Percentiles rank a stretch among this genome's conserved stretches.
Evolutionary conservation across 2,888 invertebrate species (phyloP).

Genomic region (Colletes collaris): DNA sequence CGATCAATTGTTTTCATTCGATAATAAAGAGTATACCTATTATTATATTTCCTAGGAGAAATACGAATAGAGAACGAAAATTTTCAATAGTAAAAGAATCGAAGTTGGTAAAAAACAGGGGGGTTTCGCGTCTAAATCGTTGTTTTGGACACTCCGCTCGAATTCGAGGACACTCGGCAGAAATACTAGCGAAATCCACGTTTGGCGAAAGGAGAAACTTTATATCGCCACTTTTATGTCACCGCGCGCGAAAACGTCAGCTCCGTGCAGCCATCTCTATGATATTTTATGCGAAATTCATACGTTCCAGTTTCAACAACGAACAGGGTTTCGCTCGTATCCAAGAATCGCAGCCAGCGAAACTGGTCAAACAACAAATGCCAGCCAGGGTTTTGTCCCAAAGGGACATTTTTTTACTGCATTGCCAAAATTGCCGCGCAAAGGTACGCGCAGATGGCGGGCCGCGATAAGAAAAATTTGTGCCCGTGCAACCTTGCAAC

Average conservation of each 20-base stretch:
- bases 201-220: slow-evolving; percentile 33
- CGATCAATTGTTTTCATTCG: too few species aligned
- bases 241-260: slow-evolving; percentile 45
- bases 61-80: too few species aligned
- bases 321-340: neutral
- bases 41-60: too few species aligned
- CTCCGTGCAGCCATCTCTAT: slow-evolving; percentile 17
- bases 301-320: slow-evolving; percentile 35
- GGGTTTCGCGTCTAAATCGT: neutral
- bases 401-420: slow-evolving; percentile 8
- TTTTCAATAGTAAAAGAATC: too few species aligned
- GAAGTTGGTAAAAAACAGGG: too few species aligned
- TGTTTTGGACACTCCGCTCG: neutral
- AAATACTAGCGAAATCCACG: neutral
- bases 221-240: slow-evolving; percentile 43
- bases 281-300: slow-evolving; percentile 55
- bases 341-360: neutral
- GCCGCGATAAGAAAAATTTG: slow-evolving; percentile 49
- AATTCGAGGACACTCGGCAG: neutral
- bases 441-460: slow-evolving; percentile 38
- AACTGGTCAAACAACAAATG: neutral
- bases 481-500: slow-evolving; percentile 14
- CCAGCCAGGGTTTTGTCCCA: neutral
- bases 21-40: too few species aligned
- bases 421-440: slow-evolving; percentile 24